Evolutionary conservation across 2,113 vertebrate species (phyloP), one percentile per base, ranked within the genome.

Genomic region (Corythoichthys intestinalis): DNA sequence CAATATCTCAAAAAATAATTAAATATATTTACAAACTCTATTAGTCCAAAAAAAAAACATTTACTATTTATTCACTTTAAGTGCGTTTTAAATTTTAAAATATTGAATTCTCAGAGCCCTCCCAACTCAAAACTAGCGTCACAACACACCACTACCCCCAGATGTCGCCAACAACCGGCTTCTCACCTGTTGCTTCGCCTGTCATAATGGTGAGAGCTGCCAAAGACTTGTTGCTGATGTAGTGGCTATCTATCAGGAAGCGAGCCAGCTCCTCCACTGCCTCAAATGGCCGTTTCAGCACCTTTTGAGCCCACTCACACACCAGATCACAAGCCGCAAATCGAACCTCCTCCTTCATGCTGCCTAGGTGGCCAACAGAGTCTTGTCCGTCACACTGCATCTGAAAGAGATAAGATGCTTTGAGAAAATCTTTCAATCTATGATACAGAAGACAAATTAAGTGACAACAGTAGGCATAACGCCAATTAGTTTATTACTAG

Each of bases 301-400:
- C 96, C 86, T 98, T 98, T 86, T 99, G 97, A 76, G 97, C 97
- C 97, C 97, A 99, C 72, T 99, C 97, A 66, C 97, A 99, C 62
- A 99, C 97, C 57, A 99, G 94, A 56, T 94, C 93, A 82, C 97
- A 98, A 80, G 97, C 95, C 0, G 97, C 96, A 59, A 94, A 93
- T 20, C 94, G 92, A 28, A 98, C 94, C 76, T 98, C 96, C 68
- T 98, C 96, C 77, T 98, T 96, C 13, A 93, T 93, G 72, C 88
- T 93, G 69, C 92, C 93, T 75, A 96, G 90, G 78, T 95, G 96
- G 64, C 93, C 93, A 2, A 92, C 82, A 0, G 93, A 87, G 82
- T 99, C 96, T 15, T 93, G 80, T 56, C 91, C 92, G 73, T 98
- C 96, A 93, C 93, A 90, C 94, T 98, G 90, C 35, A 75, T 81